Evolutionary conservation across 2,888 invertebrate genomes (phyloP), one percentile per base, ranked within the genome.

Genomic region (Ypsolopha scabrella): DNA sequence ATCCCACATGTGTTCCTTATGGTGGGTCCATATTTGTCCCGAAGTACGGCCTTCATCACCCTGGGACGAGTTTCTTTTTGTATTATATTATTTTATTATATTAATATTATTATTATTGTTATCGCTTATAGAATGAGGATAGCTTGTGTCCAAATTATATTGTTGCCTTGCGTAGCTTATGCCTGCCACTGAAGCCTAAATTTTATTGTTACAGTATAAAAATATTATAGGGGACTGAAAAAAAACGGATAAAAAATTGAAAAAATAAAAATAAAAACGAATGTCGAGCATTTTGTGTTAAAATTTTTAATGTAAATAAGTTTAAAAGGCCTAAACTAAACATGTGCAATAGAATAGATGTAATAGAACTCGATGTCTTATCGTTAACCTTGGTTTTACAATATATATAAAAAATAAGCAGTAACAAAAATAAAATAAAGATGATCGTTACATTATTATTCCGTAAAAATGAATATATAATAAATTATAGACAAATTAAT

Each of bases 401-500:
- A 54, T 53, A 54, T 52, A 54, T 52, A 52, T 50, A 53, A 43
- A 56, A 53, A 56, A 55, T 50, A 57, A 56, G 58, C 57, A 60
- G 60, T 68, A n/a, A 1, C 11, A n/a, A 11, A n/a, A 43, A 2
- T 43, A 1, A 39, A 39, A 39, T 11, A 39, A n/a, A 39, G 39
- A 6, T n/a, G 44, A 11, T 43, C 7, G 14, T 11, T 11, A 13
- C 11, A 2, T 13, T 43, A 43, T 11, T 2, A 43, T 13, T 8
- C 11, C 1, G 4, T 24, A 24, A 13, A 50, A 7, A 10, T 43
- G 9, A 36, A 43, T 47, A 47, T 24, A 56, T 53, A 55, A 48
- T 61, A 56, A 57, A 60, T 59, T 52, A 77, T 81, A 83, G 82
- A 80, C 75, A 80, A 79, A 77, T 72, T 72, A 74, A 83, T 86